Base-by-base conservation (phyloP, 2,888 invertebrate species). In the Campoletis raptor region DNA sequence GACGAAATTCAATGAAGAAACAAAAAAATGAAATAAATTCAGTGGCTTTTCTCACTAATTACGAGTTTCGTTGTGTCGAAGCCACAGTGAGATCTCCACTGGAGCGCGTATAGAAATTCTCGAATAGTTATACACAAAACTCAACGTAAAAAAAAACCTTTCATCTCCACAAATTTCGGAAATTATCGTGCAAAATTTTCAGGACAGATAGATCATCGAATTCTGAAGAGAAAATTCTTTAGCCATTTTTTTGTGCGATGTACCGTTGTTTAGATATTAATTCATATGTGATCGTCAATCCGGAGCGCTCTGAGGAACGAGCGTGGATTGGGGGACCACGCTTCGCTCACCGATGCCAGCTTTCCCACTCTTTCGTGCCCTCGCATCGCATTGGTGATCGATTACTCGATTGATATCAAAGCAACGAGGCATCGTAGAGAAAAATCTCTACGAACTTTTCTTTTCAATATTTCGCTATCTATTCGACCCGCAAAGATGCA, bases 31-130 rank as follows among this genome's bases (percentile, higher is more conserved):
- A 64, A n/a, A 72, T 69, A 24, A 72, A 61, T 83, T 72, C 69
- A 64, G 64, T 77, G 82, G 67, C 10, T 77, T 77, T 67, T 69
- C 24, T 48, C 30, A 36, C 40, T 48, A 7, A 48, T 40, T 72
- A 45, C 78, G 72, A 66, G 64, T 40, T 64, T 78, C 77, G 72
- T 18, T 37, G 54, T 69, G 40, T 83, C 70, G 61, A 78, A 21
- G 21, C 42, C 72, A 42, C 72, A 8, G 37, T 76, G 37, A 45
- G 69, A 76, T 45, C 45, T 42, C 69, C 45, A 69, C 57, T 81
- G 72, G 54, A 83, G 81, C 52, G 79, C 81, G 78, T 85, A 88
- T 77, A 82, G 45, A 80, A 24, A 70, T 57, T 61, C 40, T 72
- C 40, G 66, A 5, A 48, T 48, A 48, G 48, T 1, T 48, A n/a